A percentile compares a stretch with the other conserved stretches of the same genome.
These are phyloP conservation scores for Microtus oregoni DNA, from an alignment of 2,113 vertebrate species.

Conservation along the genomic window DNA sequence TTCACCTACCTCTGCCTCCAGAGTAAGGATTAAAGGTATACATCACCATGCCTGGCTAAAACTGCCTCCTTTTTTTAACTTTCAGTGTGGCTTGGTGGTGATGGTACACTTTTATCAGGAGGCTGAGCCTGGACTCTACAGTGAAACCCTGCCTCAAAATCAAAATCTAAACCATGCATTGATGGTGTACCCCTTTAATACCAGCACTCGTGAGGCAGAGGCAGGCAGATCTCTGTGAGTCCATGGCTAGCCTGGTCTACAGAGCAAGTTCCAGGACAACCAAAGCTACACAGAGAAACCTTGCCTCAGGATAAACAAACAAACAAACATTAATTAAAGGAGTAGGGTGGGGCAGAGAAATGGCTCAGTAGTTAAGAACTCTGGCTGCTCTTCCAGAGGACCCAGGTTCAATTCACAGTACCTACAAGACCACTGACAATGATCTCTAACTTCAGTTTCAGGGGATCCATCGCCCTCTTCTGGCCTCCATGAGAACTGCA, in stretches of 20 bases:
- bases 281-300: not conserved
- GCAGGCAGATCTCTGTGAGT: not conserved
- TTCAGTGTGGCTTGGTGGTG: not conserved
- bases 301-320: not conserved
- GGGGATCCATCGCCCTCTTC: not conserved
- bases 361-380: not conserved
- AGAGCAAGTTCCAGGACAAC: not conserved
- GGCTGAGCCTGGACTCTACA: not conserved
- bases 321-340: not conserved
- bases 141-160: not conserved
- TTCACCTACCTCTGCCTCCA: not conserved
- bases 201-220: not conserved
- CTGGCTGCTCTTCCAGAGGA: not conserved
- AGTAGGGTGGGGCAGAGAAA: not conserved
- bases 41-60: not conserved
- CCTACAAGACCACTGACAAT: not conserved
- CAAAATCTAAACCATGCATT: not conserved
- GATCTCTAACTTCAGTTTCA: not conserved
- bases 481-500: not conserved
- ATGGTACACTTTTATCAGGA: not conserved
- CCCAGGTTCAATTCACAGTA: not conserved
- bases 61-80: slow-evolving; percentile 5
- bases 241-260: not conserved
- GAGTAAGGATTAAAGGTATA: not conserved
- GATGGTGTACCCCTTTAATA: not conserved